Conservation (phyloP, 1,140 invertebrate genomes). For the Diprion similis region DNA sequence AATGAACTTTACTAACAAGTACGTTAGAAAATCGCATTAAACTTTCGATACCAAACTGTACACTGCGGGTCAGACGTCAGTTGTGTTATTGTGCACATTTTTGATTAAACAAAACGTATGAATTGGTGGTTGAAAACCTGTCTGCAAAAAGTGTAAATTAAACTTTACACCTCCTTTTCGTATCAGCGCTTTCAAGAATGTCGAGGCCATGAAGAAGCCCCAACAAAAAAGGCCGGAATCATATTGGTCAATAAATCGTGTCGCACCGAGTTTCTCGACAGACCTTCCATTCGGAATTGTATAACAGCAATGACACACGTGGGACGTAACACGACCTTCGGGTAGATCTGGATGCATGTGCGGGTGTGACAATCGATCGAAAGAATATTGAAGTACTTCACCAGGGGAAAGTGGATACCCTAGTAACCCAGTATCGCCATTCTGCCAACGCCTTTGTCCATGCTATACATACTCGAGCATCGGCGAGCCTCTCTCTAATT, state of each 20-base stretch:
- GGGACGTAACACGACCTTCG: constrained; percentile 4
- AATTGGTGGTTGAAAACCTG: no score
- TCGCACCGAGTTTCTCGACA: background rate
- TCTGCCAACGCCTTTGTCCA: background rate
- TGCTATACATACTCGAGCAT: background rate
- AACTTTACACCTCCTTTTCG: no score
- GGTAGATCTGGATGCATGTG: background rate
- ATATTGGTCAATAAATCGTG: constrained; percentile 3
- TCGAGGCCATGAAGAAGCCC: background rate
- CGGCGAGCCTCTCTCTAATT: background rate
- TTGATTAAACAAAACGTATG: no score
- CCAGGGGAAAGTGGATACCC: constrained; percentile 1
- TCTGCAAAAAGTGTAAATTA: no score
- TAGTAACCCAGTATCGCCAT: background rate
- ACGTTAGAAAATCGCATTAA: no score
- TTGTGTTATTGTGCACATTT: no score
- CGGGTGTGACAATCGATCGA: constrained; percentile 1
- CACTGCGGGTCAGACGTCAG: no score
- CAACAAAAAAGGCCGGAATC: background rate
- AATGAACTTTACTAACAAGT: no score
- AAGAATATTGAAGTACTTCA: background rate
- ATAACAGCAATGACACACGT: background rate
- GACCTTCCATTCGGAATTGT: background rate
- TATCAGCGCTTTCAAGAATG: background rate
- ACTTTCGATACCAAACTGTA: no score